Conservation (phyloP, 2,888 invertebrate species). For the Acrobasis suavella region DNA sequence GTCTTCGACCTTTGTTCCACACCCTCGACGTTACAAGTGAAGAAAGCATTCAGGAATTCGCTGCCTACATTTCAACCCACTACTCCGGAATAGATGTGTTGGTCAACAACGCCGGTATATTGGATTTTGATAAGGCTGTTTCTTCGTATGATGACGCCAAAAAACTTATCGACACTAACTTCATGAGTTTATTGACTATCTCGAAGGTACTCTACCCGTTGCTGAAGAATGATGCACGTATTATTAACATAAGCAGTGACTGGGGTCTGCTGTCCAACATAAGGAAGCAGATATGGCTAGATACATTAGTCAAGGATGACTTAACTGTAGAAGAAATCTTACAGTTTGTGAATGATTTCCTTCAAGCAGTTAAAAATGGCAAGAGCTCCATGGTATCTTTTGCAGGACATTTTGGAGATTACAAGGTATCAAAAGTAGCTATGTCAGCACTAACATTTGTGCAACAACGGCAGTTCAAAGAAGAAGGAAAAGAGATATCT, state of each 20-base stretch:
- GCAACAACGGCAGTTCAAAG: conserved; percentile 69
- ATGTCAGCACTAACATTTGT: conserved; percentile 76
- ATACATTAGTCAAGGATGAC: conserved; percentile 67
- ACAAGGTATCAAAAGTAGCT: conserved; percentile 78
- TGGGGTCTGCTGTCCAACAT: conserved; percentile 79
- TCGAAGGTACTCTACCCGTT: conserved; percentile 87
- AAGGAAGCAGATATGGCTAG: conserved; percentile 72
- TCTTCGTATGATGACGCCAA: conserved; percentile 87
- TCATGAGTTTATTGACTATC: conserved; percentile 84
- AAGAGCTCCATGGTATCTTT: conserved; percentile 66
- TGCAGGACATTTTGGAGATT: conserved; percentile 74
- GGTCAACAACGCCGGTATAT: conserved; percentile 90
- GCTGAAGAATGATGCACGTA: conserved; percentile 85
- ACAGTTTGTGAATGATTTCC: conserved; percentile 81
- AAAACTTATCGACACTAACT: conserved; percentile 87
- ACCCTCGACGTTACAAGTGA: conserved; percentile 86
- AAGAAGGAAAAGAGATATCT: conserved; percentile 75
- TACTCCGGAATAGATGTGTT: conserved; percentile 88
- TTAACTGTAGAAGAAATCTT: conserved; percentile 78
- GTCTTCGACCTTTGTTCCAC: conserved; percentile 84
- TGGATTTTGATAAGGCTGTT: conserved; percentile 84
- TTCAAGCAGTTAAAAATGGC: conserved; percentile 78
- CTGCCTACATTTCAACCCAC: conserved; percentile 80
- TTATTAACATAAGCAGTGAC: conserved; percentile 88
- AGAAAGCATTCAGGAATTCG: conserved; percentile 83